phyloP scores from a whole-genome alignment of 2,888 invertebrate species.

The Amphiduros pacificus region DNA sequence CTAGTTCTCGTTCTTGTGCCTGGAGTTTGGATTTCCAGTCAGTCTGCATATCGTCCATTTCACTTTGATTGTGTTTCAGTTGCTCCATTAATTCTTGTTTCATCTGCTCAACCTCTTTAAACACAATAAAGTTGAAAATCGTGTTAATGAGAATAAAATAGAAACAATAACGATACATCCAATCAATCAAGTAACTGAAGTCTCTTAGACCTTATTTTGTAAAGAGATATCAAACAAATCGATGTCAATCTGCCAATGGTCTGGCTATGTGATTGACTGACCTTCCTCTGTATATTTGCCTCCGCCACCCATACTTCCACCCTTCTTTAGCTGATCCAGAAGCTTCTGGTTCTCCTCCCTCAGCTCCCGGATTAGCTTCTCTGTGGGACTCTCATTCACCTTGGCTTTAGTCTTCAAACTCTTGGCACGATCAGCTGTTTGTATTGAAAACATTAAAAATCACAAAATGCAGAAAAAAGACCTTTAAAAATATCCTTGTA shows the following conservation, averaged over 20 bases:
- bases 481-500: too few relatives aligned
- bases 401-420: constrained; percentile 54
- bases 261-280: too few relatives aligned
- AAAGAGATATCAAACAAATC: too few relatives aligned
- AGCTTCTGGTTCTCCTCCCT: constrained; percentile 45
- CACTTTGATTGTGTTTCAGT: constrained; percentile 47
- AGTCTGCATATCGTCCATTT: constrained; percentile 50
- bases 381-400: constrained; percentile 54
- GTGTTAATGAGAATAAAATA: too few relatives aligned
- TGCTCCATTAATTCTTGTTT: constrained; percentile 50
- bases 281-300: too few relatives aligned
- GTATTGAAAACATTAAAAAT: too few relatives aligned
- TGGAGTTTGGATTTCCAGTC: constrained; percentile 47
- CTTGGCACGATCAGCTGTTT: constrained; percentile 54
- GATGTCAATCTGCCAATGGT: too few relatives aligned
- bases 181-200: too few relatives aligned
- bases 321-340: constrained; percentile 31
- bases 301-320: constrained; percentile 26
- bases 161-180: too few relatives aligned
- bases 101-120: constrained; percentile 32
- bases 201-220: too few relatives aligned
- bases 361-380: constrained; percentile 53
- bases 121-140: background rate
- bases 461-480: too few relatives aligned
- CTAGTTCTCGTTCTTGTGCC: constrained; percentile 35